Evolutionary conservation across 2,797 vertebrate species (phyloP).

Genomic region (Sebastes ruberrimus): DNA sequence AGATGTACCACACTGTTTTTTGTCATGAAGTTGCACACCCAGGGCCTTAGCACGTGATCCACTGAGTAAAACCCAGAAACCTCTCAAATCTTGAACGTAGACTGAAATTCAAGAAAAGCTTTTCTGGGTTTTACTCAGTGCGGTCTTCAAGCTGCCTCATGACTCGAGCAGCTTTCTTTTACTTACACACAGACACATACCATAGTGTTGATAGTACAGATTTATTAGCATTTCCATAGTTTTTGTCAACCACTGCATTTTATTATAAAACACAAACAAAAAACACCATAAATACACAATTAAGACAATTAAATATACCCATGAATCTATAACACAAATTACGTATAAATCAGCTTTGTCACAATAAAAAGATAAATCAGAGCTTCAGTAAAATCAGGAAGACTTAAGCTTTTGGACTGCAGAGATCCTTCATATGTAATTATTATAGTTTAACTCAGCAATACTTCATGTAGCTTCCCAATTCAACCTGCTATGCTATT

Average conservation of each 20-base stretch:
- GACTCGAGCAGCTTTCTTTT: background rate
- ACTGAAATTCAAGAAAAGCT: background rate
- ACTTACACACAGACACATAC: background rate
- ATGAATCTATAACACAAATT: conserved; percentile 28
- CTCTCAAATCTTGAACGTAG: background rate
- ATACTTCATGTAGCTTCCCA: background rate
- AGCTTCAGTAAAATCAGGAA: conserved; percentile 55
- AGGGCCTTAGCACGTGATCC: background rate
- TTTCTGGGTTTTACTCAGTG: background rate
- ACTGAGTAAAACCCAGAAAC: conserved; percentile 7
- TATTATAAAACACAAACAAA: conserved; percentile 55
- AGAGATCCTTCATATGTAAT: conserved; percentile 43
- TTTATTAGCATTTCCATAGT: conserved; percentile 64
- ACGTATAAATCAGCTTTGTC: conserved; percentile 33
- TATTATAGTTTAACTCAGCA: conserved; percentile 9
- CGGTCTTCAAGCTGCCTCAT: background rate
- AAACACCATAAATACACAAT: conserved; percentile 46
- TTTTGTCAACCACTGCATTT: conserved; percentile 41
- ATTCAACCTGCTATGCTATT: background rate
- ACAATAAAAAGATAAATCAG: conserved; percentile 48
- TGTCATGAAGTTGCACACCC: background rate
- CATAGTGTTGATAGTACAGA: conserved; percentile 35
- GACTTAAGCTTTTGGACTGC: conserved; percentile 38
- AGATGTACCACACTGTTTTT: background rate
- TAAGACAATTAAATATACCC: conserved; percentile 35